Conservation (phyloP, 2,797 vertebrate species). For the Cercopithecus diana region DNA sequence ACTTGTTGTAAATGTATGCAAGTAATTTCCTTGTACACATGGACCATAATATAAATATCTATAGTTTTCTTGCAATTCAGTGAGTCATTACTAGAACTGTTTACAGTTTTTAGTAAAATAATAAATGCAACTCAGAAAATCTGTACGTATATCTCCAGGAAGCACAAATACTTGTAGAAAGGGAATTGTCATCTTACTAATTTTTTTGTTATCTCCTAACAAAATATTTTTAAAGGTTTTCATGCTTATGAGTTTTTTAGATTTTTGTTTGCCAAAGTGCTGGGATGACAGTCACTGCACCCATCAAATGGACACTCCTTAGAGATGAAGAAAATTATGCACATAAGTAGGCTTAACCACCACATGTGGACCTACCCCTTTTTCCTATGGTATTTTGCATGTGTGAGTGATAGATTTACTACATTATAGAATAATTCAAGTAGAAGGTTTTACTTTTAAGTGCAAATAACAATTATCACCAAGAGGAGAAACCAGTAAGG, state of each 20-base stretch:
- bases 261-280: background rate
- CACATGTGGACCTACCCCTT: background rate
- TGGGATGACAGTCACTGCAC: too few relatives aligned
- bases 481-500: background rate
- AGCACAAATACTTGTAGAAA: background rate
- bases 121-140: background rate
- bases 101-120: background rate
- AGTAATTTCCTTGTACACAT: background rate
- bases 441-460: background rate
- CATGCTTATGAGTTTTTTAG: background rate
- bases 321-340: background rate
- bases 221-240: background rate
- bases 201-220: background rate
- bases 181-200: background rate
- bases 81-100: background rate
- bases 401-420: background rate
- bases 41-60: background rate
- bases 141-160: too few relatives aligned
- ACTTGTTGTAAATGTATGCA: background rate
- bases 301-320: background rate
- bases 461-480: background rate
- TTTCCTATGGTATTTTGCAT: background rate
- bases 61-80: background rate
- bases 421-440: background rate
- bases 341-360: background rate